Evolutionary conservation across 1,140 invertebrate genomes (phyloP).

Genomic region (Akabosia matsudoensis): DNA sequence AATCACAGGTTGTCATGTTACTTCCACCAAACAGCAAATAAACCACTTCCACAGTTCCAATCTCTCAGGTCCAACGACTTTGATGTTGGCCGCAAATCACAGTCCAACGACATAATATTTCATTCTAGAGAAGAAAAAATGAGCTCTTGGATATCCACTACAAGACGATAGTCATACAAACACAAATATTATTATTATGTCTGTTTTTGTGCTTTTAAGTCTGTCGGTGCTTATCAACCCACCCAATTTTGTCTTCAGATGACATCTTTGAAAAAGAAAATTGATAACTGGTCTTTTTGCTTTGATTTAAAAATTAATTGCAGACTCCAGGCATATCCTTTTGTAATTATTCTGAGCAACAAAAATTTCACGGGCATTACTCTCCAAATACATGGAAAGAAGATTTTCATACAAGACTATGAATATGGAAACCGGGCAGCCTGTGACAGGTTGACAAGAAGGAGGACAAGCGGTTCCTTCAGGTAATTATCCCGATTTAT

Average conservation of each 20-base stretch:
- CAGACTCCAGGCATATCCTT: conserved; percentile 3
- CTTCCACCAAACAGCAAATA: too few species aligned
- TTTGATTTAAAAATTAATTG: not conserved
- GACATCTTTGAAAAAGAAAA: too few species aligned
- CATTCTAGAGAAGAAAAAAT: too few species aligned
- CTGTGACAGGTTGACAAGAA: not conserved
- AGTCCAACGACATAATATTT: not conserved
- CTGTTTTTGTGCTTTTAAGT: too few species aligned
- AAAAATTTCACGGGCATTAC: not conserved
- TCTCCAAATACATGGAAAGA: not conserved
- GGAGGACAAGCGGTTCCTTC: not conserved
- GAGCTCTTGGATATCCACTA: too few species aligned
- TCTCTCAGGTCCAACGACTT: conserved; percentile 3
- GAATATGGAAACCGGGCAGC: too few species aligned
- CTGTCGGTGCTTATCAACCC: not conserved
- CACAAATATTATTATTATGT: too few species aligned
- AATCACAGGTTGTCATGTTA: too few species aligned
- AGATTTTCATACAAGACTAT: too few species aligned
- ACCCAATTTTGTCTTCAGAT: not conserved
- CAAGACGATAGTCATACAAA: too few species aligned
- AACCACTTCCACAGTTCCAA: not conserved
- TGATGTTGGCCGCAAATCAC: not conserved
- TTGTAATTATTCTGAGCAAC: not conserved
- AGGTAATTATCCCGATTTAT: not conserved
- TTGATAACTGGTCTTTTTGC: too few species aligned